Evolutionary conservation across 2,113 vertebrate genomes (phyloP), one percentile per base, ranked within the genome.

Genomic region (Poeciliopsis occidentalis): DNA sequence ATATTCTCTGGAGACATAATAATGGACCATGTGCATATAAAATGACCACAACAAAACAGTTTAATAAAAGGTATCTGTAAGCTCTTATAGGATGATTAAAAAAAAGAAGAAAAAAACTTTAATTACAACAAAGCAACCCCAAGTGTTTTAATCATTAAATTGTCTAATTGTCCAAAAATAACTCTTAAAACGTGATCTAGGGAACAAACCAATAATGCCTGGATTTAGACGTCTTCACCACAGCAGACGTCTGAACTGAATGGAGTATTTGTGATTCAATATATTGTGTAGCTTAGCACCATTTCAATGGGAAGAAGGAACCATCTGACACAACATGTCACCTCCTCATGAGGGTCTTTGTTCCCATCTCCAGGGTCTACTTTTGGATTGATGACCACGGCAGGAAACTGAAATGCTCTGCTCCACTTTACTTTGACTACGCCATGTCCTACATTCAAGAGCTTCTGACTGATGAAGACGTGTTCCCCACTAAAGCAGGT

Each of bases 361-460:
- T 29, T 67, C 17, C 0, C 64, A 7, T 80, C 67, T 1, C 71
- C 76, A 91, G 89, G 78, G 63, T 93, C 71, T 95, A 94, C 79
- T 80, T 92, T 72, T 96, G 95, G 95, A 95, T 80, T 0, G 95
- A 95, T n/a, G 95, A 96, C 47, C 92, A 94, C 2, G 94, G 95
- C 67, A 95, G 91, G 84, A 96, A 94, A 89, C 74, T 95, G 67
- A 95, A 95, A 81, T 96, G 94, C 80, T 95, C 94, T 0, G 95
- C 93, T 41, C 95, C 95, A 0, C 91, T 95, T 37, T 96, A 96
- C 89, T 93, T 92, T 13, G 95, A 96, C 89, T 95, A 94, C 1
- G 92, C 94, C 86, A 94, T 95, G 94, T 95, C 93, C 10, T 95
- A 95, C 89, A 93, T 95, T 76, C 95, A 96, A 78, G 94, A 95